A percentile compares a stretch with the other conserved stretches of the same genome.
Evolutionary conservation across 2,113 vertebrate species (phyloP).

Genomic region (Crotalus helleri): DNA sequence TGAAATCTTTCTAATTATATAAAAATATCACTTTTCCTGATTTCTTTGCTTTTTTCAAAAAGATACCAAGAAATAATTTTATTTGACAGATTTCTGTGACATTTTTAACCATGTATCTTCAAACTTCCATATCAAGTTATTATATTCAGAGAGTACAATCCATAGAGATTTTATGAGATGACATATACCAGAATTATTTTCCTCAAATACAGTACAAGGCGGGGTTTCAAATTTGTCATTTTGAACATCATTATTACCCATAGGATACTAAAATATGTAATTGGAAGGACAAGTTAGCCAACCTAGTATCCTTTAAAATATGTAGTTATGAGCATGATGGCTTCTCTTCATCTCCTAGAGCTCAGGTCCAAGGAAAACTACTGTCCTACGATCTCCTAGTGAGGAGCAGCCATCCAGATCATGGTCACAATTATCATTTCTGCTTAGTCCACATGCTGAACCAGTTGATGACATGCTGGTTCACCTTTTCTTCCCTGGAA

Average conservation of each 20-base stretch:
- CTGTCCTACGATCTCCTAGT: background rate
- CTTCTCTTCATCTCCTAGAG: background rate
- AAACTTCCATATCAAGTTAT: background rate
- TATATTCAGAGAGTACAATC: background rate
- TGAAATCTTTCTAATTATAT: background rate
- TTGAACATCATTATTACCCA: background rate
- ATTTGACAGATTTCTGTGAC: background rate
- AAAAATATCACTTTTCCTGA: background rate
- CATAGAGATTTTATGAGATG: background rate
- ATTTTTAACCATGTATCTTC: background rate
- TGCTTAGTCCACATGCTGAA: background rate
- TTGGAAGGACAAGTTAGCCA: background rate
- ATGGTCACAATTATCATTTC: background rate
- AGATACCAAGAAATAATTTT: background rate
- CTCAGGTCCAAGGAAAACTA: background rate
- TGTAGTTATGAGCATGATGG: background rate
- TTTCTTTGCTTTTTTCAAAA: background rate
- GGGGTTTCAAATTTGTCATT: background rate
- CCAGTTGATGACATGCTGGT: background rate
- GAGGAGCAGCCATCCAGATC: background rate
- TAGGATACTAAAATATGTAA: background rate
- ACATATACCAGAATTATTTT: background rate
- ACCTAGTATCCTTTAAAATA: background rate
- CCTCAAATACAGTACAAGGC: background rate
- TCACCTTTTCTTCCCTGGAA: background rate